Base-by-base conservation (phyloP, 2,888 invertebrate genomes). In the Eudasyphora cyanicolor region DNA sequence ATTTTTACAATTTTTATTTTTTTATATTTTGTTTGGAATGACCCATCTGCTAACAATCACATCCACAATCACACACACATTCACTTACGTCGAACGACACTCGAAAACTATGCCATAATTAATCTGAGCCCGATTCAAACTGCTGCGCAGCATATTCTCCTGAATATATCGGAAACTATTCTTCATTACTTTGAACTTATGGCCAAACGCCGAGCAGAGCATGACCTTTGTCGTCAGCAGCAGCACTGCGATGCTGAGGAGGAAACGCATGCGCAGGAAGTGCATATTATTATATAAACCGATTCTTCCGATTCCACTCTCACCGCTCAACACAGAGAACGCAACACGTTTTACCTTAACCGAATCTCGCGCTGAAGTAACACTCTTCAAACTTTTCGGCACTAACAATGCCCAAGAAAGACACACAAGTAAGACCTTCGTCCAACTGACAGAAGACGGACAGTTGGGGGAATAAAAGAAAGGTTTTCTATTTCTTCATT, bases 31-130 rank as follows among this genome's bases (percentile, higher is more conserved):
- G n/a, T n/a, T n/a, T n/a, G n/a, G n/a, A n/a, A n/a, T n/a, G n/a
- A n/a, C n/a, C n/a, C n/a, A n/a, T n/a, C n/a, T n/a, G n/a, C n/a
- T n/a, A n/a, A n/a, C n/a, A n/a, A n/a, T n/a, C n/a, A n/a, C n/a
- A n/a, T n/a, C n/a, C n/a, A n/a, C n/a, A n/a, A n/a, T n/a, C n/a
- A n/a, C n/a, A 64, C 54, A 69, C 62, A 54, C 38, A 54, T 32
- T 35, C n/a, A 88, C 90, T 89, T 87, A 90, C 90, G 87, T 87
- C 83, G 89, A 89, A 71, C 90, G 90, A 69, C 90, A 90, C 85
- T 90, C 88, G 32, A 90, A 90, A 38, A 90, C 86, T 19, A 90
- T 90, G 7, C 88, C 91, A 49, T 89, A 86, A 76, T 90, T 90
- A 1, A 89, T 87, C 76, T 88, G 87, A 1, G 90, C 90, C 5